phyloP scores from a whole-genome alignment of 1,140 invertebrate species.

The Streblospio benedicti region DNA sequence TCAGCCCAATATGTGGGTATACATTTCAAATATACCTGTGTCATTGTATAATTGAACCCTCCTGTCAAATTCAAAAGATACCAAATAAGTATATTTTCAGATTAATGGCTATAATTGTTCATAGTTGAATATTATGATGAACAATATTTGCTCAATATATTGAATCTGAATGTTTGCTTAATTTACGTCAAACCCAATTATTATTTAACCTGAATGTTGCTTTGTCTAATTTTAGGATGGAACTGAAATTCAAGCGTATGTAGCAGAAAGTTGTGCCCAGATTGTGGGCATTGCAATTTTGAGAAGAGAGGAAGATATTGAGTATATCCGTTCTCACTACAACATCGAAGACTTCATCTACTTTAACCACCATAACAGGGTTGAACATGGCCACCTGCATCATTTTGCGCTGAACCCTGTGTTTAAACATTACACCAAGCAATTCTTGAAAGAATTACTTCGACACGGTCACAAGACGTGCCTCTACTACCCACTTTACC shows the following conservation, averaged over 20 bases:
- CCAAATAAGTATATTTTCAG: too few relatives aligned
- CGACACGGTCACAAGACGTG: conserved; percentile 42
- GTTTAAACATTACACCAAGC: conserved; percentile 52
- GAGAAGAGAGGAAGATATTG: conserved; percentile 47
- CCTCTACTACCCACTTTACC: conserved; percentile 45
- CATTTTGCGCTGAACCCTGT: conserved; percentile 54
- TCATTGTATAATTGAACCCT: too few relatives aligned
- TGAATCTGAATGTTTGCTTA: background rate
- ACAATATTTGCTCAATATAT: too few relatives aligned
- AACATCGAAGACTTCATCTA: conserved; percentile 52
- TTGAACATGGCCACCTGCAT: conserved; percentile 50
- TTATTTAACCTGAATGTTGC: background rate
- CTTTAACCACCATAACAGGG: conserved; percentile 42
- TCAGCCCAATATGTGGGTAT: too few relatives aligned
- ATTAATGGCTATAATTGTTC: too few relatives aligned
- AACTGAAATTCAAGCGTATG: conserved; percentile 43
- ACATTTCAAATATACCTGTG: too few relatives aligned
- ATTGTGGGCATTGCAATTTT: conserved; percentile 43
- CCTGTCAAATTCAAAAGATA: too few relatives aligned
- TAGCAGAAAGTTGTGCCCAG: conserved; percentile 47
- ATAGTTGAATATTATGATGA: too few relatives aligned
- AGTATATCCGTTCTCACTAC: conserved; percentile 50
- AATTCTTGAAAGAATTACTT: conserved; percentile 51
- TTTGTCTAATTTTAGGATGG: conserved; percentile 35
- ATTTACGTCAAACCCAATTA: background rate